Base-by-base conservation (phyloP, 2,888 invertebrate genomes). In the Stratiomys singularior region DNA sequence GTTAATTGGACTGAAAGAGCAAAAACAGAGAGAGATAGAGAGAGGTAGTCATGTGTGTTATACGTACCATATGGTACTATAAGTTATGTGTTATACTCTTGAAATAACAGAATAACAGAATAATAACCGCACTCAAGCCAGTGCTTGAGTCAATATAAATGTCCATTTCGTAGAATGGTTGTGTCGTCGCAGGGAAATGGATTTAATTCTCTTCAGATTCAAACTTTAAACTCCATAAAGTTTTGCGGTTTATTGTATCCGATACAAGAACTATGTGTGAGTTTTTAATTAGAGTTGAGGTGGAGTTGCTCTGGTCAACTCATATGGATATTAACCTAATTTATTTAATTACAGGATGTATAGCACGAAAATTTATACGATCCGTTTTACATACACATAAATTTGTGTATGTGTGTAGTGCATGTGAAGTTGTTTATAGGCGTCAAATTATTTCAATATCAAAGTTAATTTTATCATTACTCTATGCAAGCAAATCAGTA, bases 151-250 rank as follows among this genome's bases (percentile, higher is more conserved):
- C 27, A 28, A 66, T 44, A 66, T 66, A 30, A 66, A 66, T 66
- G 66, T 66, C 37, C 66, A 66, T 66, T 66, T 66, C 27, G 66
- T 37, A n/a, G n/a, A 37, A 37, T 66, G 52, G 4, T 15, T 37
- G 9, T 37, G 3, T 37, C 37, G 15, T 18, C 18, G 13, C 37
- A 1, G 58, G n/a, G 18, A 60, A 25, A 18, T 60, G 25, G 66
- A 64, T 64, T 64, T 30, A 64, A 64, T 64, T 11, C 64, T 46
- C 47, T 69, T 71, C 27, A 18, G 71, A 72, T 56, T 72, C 18
- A 3, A 52, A 72, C 71, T 72, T 52, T 52, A 72, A 72, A 72
- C 71, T 72, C 27, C 71, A 72, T 72, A 72, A 72, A 72, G 52
- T 72, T 72, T 72, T 52, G 52, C 71, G 52, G 71, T 56, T 72